These are phyloP conservation scores for Tachycineta bicolor DNA, from an alignment of 2,113 vertebrate species.

Conservation along the genomic window DNA sequence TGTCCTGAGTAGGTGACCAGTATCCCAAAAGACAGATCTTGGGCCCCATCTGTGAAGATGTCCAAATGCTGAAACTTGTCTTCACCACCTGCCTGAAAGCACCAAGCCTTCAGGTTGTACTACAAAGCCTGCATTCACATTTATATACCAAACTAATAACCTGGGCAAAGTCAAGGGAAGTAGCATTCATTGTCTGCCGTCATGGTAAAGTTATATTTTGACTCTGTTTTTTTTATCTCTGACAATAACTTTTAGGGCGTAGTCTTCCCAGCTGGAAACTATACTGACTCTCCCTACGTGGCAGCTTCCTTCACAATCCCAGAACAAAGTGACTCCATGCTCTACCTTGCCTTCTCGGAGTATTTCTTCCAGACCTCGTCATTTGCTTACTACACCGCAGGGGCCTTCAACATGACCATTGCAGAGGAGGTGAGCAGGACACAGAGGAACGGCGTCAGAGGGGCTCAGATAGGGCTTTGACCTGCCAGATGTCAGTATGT, in stretches of 20 bases:
- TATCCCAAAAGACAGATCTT: background rate
- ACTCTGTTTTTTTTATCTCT: background rate
- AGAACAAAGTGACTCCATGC: constrained; percentile 56
- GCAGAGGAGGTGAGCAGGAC: constrained; percentile 67
- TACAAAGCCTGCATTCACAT: background rate
- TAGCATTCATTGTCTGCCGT: background rate
- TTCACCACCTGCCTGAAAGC: background rate
- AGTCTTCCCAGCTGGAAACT: constrained; percentile 56
- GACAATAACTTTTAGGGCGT: constrained; percentile 46
- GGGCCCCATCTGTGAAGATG: background rate
- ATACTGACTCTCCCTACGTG: background rate
- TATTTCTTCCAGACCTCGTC: constrained; percentile 70
- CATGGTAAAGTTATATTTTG: background rate
- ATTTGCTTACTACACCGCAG: constrained; percentile 65
- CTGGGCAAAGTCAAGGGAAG: background rate
- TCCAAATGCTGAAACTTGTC: background rate
- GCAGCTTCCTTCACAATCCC: constrained; percentile 58
- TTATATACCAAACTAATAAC: background rate
- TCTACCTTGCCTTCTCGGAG: constrained; percentile 71
- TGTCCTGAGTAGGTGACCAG: background rate
- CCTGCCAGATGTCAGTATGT: background rate
- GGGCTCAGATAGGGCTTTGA: background rate
- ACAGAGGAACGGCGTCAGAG: background rate
- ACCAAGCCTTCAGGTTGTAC: background rate
- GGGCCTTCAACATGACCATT: constrained; percentile 66